These are phyloP conservation scores for Zosterops hypoxanthus DNA, from an alignment of 2,113 vertebrate genomes.

Conservation along the genomic window DNA sequence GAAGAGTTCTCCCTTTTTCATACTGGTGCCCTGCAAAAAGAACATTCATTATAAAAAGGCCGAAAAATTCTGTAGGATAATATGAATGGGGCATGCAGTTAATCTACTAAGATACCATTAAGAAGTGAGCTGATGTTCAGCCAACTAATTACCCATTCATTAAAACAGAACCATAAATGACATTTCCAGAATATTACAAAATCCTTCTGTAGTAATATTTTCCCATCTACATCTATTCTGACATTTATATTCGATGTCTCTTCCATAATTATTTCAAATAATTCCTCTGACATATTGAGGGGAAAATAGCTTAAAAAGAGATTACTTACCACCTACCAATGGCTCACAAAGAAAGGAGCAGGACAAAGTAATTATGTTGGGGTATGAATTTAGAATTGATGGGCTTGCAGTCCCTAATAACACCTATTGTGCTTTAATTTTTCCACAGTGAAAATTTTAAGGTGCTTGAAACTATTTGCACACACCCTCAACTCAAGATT, in stretches of 20 bases:
- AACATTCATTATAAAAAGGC: not conserved
- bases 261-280: conserved; percentile 67
- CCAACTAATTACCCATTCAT: conserved; percentile 68
- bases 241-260: conserved; percentile 68
- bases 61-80: conserved; percentile 25
- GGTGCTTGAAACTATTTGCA: not conserved
- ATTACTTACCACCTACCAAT: conserved; percentile 53
- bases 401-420: not conserved
- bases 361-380: not conserved
- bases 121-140: conserved; percentile 35
- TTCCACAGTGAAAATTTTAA: not conserved
- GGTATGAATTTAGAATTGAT: not conserved
- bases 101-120: conserved; percentile 65
- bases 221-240: conserved; percentile 59
- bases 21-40: not conserved
- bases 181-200: conserved; percentile 63
- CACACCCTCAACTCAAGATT: no score
- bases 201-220: conserved; percentile 51
- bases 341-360: conserved; percentile 20
- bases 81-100: conserved; percentile 49
- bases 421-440: not conserved
- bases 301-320: conserved; percentile 56
- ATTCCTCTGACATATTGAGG: conserved; percentile 55
- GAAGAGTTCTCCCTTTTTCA: not conserved
- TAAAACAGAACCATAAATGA: conserved; percentile 68